Evolutionary conservation across 2,797 vertebrate species (phyloP).

Genomic region (Tachyglossus aculeatus): DNA sequence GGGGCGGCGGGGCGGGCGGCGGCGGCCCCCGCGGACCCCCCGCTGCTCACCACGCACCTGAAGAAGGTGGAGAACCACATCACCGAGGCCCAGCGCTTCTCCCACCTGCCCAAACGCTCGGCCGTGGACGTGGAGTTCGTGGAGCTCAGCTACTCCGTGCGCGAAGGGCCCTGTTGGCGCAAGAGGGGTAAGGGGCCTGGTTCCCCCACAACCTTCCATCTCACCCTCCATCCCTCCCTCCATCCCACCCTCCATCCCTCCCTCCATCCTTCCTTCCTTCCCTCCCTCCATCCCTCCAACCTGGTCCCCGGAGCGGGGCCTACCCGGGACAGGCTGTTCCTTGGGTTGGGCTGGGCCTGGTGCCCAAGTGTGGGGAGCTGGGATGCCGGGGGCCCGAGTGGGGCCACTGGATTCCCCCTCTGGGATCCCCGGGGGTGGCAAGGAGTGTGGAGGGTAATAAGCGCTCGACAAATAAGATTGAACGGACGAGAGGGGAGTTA

Average conservation of each 20-base stretch:
- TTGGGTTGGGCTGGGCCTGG: too few species aligned
- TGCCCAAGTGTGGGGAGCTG: too few species aligned
- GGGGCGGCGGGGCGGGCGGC: slow-evolving; percentile 75
- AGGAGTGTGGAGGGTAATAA: too few species aligned
- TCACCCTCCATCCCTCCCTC: background rate
- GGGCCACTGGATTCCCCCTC: too few species aligned
- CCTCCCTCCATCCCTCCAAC: too few species aligned
- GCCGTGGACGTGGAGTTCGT: slow-evolving; percentile 94
- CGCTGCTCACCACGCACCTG: slow-evolving; percentile 88
- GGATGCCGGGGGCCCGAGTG: too few species aligned
- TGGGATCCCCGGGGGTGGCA: too few species aligned
- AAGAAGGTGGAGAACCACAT: slow-evolving; percentile 99
- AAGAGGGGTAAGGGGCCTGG: slow-evolving; percentile 84
- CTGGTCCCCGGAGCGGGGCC: too few species aligned
- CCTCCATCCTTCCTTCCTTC: background rate
- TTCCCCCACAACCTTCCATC: background rate
- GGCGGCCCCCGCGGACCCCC: slow-evolving; percentile 77
- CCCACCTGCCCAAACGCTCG: slow-evolving; percentile 94
- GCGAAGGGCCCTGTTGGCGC: slow-evolving; percentile 94
- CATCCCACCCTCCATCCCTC: background rate
- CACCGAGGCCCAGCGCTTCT: slow-evolving; percentile 95
- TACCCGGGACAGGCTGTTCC: too few species aligned
- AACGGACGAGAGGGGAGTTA: too few species aligned
- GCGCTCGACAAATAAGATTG: too few species aligned
- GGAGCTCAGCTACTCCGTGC: slow-evolving; percentile 94